phyloP scores from a whole-genome alignment of 2,113 vertebrate genomes.

The Neotoma lepida region DNA sequence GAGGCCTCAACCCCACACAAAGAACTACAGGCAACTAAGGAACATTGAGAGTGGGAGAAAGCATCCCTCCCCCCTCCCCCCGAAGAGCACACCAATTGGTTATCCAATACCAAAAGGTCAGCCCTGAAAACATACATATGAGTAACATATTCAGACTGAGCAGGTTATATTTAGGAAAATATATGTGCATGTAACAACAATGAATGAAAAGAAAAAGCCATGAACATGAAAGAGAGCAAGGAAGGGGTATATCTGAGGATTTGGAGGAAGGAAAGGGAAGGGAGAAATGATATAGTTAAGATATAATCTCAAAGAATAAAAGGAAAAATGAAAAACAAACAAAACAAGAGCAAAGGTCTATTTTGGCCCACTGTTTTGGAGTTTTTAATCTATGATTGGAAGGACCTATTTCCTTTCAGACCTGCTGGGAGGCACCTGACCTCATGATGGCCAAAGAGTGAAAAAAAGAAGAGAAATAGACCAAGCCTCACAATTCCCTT shows the following conservation, averaged over 20 bases:
- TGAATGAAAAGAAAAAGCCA: not conserved
- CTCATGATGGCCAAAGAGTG: not conserved
- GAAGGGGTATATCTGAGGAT: not conserved
- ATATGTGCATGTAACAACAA: not conserved
- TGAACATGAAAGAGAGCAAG: not conserved
- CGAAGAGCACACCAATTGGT: not conserved
- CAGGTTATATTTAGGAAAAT: not conserved
- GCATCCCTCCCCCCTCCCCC: not conserved
- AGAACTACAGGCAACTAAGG: not conserved
- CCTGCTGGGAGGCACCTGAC: not conserved
- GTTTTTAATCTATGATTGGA: not conserved
- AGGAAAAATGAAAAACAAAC: not conserved
- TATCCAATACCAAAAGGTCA: not conserved
- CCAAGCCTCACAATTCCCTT: not conserved
- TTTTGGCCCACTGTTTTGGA: not conserved
- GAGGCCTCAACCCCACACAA: not conserved
- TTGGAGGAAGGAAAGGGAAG: not conserved
- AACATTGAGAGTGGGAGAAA: not conserved
- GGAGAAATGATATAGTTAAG: not conserved
- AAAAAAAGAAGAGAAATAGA: not conserved
- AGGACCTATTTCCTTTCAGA: not conserved
- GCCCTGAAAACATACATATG: not conserved
- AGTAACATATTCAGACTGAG: not conserved
- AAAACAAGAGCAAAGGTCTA: not conserved
- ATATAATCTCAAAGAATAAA: not conserved